Conservation (phyloP, 1,140 invertebrate genomes). For the Nilaparvata lugens region DNA sequence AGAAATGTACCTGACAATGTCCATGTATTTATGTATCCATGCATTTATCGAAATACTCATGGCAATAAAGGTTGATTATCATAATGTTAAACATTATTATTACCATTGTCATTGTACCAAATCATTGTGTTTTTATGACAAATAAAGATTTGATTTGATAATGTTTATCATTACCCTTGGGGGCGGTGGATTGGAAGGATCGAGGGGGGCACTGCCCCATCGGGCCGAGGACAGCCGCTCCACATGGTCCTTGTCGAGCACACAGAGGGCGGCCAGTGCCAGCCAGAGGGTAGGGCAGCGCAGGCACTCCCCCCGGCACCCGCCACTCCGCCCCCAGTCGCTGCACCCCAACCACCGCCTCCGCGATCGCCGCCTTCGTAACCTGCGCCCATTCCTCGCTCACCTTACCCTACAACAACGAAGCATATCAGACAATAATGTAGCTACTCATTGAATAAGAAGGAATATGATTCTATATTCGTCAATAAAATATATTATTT, state of each 20-base stretch:
- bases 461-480: no score
- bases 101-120: no score
- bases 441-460: no score
- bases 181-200: constrained; percentile 39
- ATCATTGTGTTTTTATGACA: no score
- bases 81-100: no score
- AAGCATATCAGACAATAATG: no score
- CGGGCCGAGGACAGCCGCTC: constrained; percentile 68
- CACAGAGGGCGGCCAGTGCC: constrained; percentile 84
- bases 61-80: no score
- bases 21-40: no score
- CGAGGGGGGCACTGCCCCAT: constrained; percentile 45
- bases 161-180: constrained; percentile 46
- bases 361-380: constrained; percentile 84
- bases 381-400: constrained; percentile 78
- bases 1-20: no score
- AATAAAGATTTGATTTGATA: no score
- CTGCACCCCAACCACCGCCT: constrained; percentile 79
- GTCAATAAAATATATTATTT: no score
- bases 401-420: constrained; percentile 84
- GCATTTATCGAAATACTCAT: no score
- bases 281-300: constrained; percentile 82
- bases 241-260: constrained; percentile 84
- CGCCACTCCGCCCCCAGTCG: constrained; percentile 66
- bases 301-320: constrained; percentile 61